Evolutionary conservation across 2,113 vertebrate genomes (phyloP).

Genomic region (Riparia riparia): DNA sequence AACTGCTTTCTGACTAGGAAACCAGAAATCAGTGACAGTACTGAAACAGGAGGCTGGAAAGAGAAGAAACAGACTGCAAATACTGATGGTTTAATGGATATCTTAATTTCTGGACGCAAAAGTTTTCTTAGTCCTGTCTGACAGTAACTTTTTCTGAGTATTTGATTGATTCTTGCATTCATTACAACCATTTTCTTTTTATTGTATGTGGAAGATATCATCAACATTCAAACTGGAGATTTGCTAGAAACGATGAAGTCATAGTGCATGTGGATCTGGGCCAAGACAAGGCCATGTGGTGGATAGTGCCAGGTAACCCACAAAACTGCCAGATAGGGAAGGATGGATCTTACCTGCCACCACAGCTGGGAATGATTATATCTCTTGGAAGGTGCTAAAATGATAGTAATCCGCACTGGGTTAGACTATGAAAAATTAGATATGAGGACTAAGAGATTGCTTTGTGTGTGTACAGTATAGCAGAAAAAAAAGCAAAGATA

Average conservation of each 20-base stretch:
- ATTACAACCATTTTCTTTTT: neutral
- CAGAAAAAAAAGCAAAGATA: neutral
- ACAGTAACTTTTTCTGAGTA: neutral
- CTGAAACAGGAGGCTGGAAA: neutral
- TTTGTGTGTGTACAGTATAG: neutral
- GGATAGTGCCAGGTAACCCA: neutral
- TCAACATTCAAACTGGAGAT: neutral
- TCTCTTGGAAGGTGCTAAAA: neutral
- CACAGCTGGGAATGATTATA: neutral
- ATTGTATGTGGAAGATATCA: neutral
- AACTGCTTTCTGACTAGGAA: neutral
- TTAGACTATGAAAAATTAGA: neutral
- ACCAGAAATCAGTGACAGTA: neutral
- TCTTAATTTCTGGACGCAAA: neutral
- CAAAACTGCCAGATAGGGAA: neutral
- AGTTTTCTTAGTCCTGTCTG: neutral
- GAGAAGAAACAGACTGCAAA: neutral
- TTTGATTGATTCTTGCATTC: neutral
- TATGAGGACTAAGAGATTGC: neutral
- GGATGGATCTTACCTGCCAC: no score
- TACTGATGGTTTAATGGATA: neutral
- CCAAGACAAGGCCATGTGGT: neutral
- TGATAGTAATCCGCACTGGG: neutral
- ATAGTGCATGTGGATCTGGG: neutral
- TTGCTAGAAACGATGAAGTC: neutral